Conservation (phyloP, 1,140 invertebrate genomes). For the Drosophila sulfurigaster region DNA sequence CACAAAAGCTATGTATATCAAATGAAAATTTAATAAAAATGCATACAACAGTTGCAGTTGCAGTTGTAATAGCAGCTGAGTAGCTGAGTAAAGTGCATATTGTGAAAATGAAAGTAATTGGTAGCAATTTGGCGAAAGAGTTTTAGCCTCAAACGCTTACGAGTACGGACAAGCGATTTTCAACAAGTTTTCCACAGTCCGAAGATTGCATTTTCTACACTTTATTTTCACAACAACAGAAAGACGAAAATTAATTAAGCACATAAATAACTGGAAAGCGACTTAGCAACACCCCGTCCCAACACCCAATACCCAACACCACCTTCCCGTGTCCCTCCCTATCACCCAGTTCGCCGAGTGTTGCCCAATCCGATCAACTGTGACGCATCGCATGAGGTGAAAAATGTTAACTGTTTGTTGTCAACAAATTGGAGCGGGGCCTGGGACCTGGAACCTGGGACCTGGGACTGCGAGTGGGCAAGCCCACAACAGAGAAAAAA, state of each 20-base stretch:
- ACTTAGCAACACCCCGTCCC: slow-evolving; percentile 18
- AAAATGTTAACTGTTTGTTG: slow-evolving; percentile 64
- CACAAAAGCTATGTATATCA: not conserved
- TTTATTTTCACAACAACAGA: slow-evolving; percentile 52
- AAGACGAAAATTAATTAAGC: slow-evolving; percentile 74
- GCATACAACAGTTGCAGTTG: slow-evolving; percentile 12
- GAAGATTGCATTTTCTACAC: slow-evolving; percentile 67
- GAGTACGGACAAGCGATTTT: slow-evolving; percentile 65
- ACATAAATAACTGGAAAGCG: slow-evolving; percentile 68
- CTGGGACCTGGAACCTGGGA: not conserved
- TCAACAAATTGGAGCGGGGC: slow-evolving; percentile 75
- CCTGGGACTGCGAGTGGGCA: slow-evolving; percentile 10
- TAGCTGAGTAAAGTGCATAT: slow-evolving; percentile 27
- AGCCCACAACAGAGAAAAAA: slow-evolving; percentile 49
- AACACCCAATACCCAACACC: not conserved
- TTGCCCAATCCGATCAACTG: slow-evolving; percentile 66
- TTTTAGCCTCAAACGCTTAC: slow-evolving; percentile 15
- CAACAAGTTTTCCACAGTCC: slow-evolving; percentile 56
- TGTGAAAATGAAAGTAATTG: slow-evolving; percentile 80
- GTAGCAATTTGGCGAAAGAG: slow-evolving; percentile 37
- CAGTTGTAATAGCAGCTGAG: slow-evolving; percentile 6
- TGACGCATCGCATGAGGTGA: slow-evolving; percentile 68
- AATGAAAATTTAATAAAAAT: slow-evolving; percentile 10
- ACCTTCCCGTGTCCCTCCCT: not conserved
- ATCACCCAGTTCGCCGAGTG: not conserved